These are phyloP conservation scores for Galagoides demidoff DNA, from an alignment of 2,797 vertebrate genomes.

Conservation along the genomic window DNA sequence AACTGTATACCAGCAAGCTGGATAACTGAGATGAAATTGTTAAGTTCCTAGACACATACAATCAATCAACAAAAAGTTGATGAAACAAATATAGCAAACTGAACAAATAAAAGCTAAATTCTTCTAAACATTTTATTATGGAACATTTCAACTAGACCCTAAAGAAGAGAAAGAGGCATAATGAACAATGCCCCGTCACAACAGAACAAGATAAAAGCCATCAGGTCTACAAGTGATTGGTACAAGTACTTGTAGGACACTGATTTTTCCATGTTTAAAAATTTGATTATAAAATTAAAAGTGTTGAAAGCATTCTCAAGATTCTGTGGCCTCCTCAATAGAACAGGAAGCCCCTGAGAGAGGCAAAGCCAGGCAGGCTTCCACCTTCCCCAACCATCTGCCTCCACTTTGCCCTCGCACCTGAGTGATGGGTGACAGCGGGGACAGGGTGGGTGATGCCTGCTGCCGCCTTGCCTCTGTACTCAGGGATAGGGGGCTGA, in stretches of 20 bases:
- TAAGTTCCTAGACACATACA: neutral
- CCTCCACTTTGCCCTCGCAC: slow-evolving; percentile 81
- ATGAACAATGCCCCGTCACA: neutral
- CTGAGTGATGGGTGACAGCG: slow-evolving; percentile 93
- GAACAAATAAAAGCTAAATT: neutral
- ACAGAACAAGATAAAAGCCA: neutral
- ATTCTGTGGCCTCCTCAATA: neutral
- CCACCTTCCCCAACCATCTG: neutral
- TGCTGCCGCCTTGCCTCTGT: slow-evolving; percentile 92
- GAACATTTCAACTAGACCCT: neutral
- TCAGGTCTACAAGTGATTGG: too few species aligned
- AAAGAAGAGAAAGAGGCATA: neutral
- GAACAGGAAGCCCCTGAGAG: neutral
- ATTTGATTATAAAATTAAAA: neutral
- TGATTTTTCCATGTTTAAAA: neutral
- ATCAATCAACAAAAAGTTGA: neutral
- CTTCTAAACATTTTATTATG: neutral
- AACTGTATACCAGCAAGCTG: neutral
- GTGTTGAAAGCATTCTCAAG: neutral
- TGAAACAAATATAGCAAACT: neutral
- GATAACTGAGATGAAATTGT: neutral
- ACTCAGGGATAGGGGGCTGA: slow-evolving; percentile 92
- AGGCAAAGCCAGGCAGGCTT: neutral
- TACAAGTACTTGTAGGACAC: neutral
- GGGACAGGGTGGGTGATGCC: slow-evolving; percentile 93